Evolutionary conservation across 2,888 invertebrate species (phyloP).

Genomic region (Cremastinae sp.): DNA sequence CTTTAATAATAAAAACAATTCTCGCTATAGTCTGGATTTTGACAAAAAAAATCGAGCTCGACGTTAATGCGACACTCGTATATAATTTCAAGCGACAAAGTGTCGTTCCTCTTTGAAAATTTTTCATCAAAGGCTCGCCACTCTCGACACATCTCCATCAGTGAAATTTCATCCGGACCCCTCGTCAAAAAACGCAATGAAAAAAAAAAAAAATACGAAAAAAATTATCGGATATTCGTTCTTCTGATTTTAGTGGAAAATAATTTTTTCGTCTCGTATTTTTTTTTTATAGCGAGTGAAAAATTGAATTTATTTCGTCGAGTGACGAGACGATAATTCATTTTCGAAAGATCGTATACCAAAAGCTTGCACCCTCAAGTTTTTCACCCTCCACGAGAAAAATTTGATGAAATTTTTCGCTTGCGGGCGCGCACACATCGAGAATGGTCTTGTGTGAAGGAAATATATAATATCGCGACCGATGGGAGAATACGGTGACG

Average conservation of each 20-base stretch:
- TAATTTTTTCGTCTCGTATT: not conserved
- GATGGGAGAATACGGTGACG: constrained; percentile 53
- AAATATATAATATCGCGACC: constrained; percentile 28
- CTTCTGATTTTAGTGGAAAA: constrained; percentile 7
- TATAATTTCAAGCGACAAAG: constrained; percentile 13
- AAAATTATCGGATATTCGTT: no score
- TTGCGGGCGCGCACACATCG: constrained; percentile 6
- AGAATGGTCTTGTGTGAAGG: constrained; percentile 17
- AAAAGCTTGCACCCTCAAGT: constrained; percentile 4
- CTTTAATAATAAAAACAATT: no score
- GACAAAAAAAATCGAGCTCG: constrained; percentile 68
- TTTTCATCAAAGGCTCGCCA: constrained; percentile 69
- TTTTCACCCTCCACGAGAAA: constrained; percentile 2
- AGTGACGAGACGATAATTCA: constrained; percentile 35
- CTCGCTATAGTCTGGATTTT: no score
- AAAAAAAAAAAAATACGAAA: not conserved
- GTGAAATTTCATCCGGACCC: not conserved
- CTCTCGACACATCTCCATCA: no score
- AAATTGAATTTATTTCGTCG: constrained; percentile 21
- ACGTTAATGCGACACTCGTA: constrained; percentile 71
- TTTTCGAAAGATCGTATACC: constrained; percentile 30
- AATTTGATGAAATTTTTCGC: constrained; percentile 52
- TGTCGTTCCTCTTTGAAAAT: constrained; percentile 65
- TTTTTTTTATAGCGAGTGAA: not conserved
- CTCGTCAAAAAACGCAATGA: not conserved